A percentile compares a stretch with the other conserved stretches of the same genome.
Evolutionary conservation across 2,888 invertebrate species (phyloP).

Genomic region (Allygus modestus): DNA sequence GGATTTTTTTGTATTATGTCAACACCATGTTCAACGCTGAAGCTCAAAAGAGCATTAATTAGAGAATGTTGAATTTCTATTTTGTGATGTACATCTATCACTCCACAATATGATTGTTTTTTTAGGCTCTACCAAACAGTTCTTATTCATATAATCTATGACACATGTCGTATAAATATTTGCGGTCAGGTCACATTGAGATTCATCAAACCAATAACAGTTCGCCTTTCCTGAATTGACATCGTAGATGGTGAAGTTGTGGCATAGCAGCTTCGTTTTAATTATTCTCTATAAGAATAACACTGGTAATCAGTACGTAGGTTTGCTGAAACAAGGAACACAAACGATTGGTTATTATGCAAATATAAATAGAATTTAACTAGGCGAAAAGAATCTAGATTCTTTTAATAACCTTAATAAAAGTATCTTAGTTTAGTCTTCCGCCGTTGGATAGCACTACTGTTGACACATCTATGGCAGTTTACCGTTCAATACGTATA

Average conservation of each 20-base stretch:
- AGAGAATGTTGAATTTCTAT: slow-evolving; percentile 70
- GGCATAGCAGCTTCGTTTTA: slow-evolving; percentile 37
- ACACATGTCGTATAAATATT: slow-evolving; percentile 68
- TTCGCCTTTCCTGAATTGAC: neutral
- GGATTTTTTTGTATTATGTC: slow-evolving; percentile 69
- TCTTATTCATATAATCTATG: slow-evolving; percentile 63
- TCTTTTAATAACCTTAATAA: too few relatives aligned
- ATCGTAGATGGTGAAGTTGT: slow-evolving; percentile 40
- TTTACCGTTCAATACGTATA: too few relatives aligned
- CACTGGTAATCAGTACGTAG: too few relatives aligned
- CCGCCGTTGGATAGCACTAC: too few relatives aligned
- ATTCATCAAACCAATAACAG: slow-evolving; percentile 52
- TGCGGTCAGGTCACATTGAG: slow-evolving; percentile 53
- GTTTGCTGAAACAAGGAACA: too few relatives aligned
- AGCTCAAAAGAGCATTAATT: slow-evolving; percentile 70
- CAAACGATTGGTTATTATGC: too few relatives aligned
- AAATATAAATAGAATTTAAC: too few relatives aligned
- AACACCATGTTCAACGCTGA: slow-evolving; percentile 64
- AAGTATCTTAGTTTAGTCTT: too few relatives aligned
- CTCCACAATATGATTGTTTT: slow-evolving; percentile 69
- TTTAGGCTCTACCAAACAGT: slow-evolving; percentile 37
- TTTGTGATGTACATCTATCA: slow-evolving; percentile 71
- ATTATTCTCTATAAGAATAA: too few relatives aligned
- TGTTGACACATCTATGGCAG: too few relatives aligned
- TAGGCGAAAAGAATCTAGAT: too few relatives aligned